A percentile compares a stretch with the other conserved stretches of the same genome.
phyloP scores from a whole-genome alignment of 1,140 invertebrate genomes.

The Contarinia nasturtii region DNA sequence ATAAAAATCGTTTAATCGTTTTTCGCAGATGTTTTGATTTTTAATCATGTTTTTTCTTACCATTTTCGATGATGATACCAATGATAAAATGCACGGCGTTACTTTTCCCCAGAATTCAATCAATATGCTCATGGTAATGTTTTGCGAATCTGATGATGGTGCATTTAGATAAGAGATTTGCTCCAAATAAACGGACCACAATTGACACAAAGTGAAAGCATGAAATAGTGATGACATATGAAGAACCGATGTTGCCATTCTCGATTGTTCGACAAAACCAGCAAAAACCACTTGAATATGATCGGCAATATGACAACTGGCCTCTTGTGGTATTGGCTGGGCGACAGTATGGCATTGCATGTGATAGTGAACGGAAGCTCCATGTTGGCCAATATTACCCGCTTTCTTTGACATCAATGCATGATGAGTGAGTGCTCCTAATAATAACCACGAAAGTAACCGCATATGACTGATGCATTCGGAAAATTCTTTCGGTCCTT shows the following conservation, averaged over 20 bases:
- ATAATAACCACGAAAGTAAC: conserved; percentile 83
- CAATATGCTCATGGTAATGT: conserved; percentile 60
- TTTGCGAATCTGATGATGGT: conserved; percentile 46
- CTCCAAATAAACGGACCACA: conserved; percentile 98
- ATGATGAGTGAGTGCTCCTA: conserved; percentile 81
- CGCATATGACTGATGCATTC: conserved; percentile 92
- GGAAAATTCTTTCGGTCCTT: conserved; percentile 82
- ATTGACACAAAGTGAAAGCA: conserved; percentile 65
- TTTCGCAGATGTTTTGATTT: not conserved
- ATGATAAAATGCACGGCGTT: conserved; percentile 82
- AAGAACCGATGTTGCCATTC: conserved; percentile 46
- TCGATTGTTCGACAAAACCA: conserved; percentile 91
- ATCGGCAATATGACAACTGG: conserved; percentile 88
- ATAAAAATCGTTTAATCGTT: not conserved
- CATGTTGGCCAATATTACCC: conserved; percentile 14
- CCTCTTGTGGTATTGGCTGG: conserved; percentile 87
- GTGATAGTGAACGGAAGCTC: conserved; percentile 10
- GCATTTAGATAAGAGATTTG: conserved; percentile 50
- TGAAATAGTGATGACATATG: conserved; percentile 85
- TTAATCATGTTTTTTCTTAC: conserved; percentile 34
- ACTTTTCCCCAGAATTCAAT: conserved; percentile 98
- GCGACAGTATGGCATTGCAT: conserved; percentile 30
- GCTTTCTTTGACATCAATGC: conserved; percentile 32
- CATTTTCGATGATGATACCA: conserved; percentile 83
- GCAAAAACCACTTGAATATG: conserved; percentile 89